Conservation (phyloP, 2,888 invertebrate species). For the Gastrophysa polygoni region DNA sequence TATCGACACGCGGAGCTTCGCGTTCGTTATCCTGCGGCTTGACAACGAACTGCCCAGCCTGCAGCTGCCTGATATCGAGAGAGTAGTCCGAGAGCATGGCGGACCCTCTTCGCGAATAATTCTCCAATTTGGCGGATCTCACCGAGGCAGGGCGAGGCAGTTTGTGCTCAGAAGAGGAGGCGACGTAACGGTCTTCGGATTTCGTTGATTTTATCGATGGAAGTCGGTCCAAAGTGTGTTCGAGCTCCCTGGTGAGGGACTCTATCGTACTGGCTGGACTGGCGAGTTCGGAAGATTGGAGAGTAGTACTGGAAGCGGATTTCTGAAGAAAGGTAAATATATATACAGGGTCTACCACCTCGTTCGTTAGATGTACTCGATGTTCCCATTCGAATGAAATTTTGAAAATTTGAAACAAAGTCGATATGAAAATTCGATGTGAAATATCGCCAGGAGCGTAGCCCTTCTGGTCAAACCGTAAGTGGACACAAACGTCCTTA, state of each 20-base stretch:
- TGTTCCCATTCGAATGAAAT: too few species aligned
- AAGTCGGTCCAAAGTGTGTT: slow-evolving; percentile 72
- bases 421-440: too few species aligned
- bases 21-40: slow-evolving; percentile 70
- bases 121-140: slow-evolving; percentile 32
- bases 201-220: slow-evolving; percentile 39
- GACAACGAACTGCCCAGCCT: slow-evolving; percentile 65
- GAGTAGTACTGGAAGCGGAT: slow-evolving; percentile 47
- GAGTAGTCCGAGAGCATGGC: slow-evolving; percentile 45
- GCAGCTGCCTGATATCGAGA: slow-evolving; percentile 51
- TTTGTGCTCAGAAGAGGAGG: slow-evolving; percentile 68
- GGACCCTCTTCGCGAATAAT: slow-evolving; percentile 22
- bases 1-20: not conserved
- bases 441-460: too few species aligned
- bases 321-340: too few species aligned
- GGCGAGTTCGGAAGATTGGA: slow-evolving; percentile 62
- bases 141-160: slow-evolving; percentile 60
- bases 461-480: too few species aligned
- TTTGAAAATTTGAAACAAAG: too few species aligned
- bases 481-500: too few species aligned
- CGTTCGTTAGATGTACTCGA: too few species aligned
- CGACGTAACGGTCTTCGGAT: slow-evolving; percentile 20
- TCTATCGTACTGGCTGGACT: slow-evolving; percentile 82
- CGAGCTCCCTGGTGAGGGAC: slow-evolving; percentile 80
- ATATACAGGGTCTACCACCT: too few species aligned